phyloP scores from a whole-genome alignment of 1,140 invertebrate species.

The Hermetia illucens region DNA sequence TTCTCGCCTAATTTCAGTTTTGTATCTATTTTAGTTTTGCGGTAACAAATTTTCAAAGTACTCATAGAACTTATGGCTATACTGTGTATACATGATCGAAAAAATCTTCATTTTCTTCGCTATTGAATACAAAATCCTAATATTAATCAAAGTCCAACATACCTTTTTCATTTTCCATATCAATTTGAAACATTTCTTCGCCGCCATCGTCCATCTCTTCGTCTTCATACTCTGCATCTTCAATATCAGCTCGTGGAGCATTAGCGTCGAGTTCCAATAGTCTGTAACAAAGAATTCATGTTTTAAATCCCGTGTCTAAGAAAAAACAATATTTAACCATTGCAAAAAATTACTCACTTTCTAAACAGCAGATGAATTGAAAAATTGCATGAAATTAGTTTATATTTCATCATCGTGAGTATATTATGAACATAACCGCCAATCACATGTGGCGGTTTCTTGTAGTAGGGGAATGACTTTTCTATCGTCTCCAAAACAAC shows the following conservation, averaged over 20 bases:
- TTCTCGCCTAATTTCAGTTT: no score
- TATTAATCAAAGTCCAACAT: no score
- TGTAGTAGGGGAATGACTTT: slow-evolving; percentile 46
- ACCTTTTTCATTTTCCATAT: slow-evolving; percentile 23
- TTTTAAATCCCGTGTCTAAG: no score
- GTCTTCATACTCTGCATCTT: slow-evolving; percentile 26
- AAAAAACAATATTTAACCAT: slow-evolving; percentile 11
- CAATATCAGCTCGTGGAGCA: slow-evolving; percentile 39
- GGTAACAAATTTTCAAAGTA: no score
- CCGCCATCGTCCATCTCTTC: slow-evolving; percentile 23
- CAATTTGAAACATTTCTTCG: slow-evolving; percentile 33
- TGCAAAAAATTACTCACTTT: slow-evolving; percentile 32
- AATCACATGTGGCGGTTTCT: slow-evolving; percentile 35
- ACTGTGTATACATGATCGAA: no score
- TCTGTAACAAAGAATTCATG: slow-evolving; percentile 32
- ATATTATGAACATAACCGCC: slow-evolving; percentile 50
- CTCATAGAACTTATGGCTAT: no score
- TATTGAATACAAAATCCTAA: no score
- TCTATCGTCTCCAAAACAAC: slow-evolving; percentile 16
- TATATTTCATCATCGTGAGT: slow-evolving; percentile 46
- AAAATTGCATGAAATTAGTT: slow-evolving; percentile 39
- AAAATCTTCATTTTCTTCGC: no score
- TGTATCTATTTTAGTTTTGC: no score
- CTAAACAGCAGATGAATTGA: slow-evolving; percentile 51
- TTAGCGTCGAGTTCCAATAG: slow-evolving; percentile 53